A percentile compares a stretch with the other conserved stretches of the same genome.
Evolutionary conservation across 1,140 invertebrate genomes (phyloP).

Genomic region (Eciton burchellii): DNA sequence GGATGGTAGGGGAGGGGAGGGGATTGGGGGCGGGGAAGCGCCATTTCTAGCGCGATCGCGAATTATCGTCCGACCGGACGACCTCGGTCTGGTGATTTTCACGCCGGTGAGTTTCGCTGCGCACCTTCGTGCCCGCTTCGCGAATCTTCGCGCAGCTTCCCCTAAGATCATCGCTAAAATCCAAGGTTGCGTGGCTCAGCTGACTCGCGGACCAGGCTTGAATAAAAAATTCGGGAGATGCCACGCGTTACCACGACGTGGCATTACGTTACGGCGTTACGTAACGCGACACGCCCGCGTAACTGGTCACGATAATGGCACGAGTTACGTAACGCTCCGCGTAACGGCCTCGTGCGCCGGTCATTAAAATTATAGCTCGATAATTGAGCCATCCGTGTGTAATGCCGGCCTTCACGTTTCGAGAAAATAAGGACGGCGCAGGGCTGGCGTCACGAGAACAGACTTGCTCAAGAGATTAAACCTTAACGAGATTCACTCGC

Average conservation of each 20-base stretch:
- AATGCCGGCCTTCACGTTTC: not conserved
- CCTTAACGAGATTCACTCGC: conserved; percentile 37
- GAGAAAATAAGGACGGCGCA: conserved; percentile 6
- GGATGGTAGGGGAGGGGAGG: too few species aligned
- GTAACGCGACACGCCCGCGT: not conserved
- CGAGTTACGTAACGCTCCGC: conserved; percentile 2
- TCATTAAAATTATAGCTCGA: conserved; percentile 41
- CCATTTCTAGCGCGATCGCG: too few species aligned
- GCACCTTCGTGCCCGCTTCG: conserved; percentile 1
- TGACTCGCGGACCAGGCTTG: conserved; percentile 20
- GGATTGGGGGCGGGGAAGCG: too few species aligned
- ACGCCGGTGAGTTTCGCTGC: not conserved
- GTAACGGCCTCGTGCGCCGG: not conserved
- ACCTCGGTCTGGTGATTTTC: too few species aligned
- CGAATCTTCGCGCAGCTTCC: conserved; percentile 8
- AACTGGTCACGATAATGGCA: conserved; percentile 3
- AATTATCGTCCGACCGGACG: too few species aligned
- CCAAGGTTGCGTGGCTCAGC: conserved; percentile 3
- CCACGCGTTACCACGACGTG: conserved; percentile 4
- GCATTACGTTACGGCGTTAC: not conserved
- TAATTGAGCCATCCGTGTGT: conserved; percentile 13
- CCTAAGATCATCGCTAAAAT: conserved; percentile 10
- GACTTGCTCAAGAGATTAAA: conserved; percentile 32
- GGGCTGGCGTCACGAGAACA: not conserved
- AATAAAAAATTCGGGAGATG: conserved; percentile 30